Evolutionary conservation across 2,888 invertebrate genomes (phyloP), one percentile per base, ranked within the genome.

Genomic region (Pardosa pseudoannulata): DNA sequence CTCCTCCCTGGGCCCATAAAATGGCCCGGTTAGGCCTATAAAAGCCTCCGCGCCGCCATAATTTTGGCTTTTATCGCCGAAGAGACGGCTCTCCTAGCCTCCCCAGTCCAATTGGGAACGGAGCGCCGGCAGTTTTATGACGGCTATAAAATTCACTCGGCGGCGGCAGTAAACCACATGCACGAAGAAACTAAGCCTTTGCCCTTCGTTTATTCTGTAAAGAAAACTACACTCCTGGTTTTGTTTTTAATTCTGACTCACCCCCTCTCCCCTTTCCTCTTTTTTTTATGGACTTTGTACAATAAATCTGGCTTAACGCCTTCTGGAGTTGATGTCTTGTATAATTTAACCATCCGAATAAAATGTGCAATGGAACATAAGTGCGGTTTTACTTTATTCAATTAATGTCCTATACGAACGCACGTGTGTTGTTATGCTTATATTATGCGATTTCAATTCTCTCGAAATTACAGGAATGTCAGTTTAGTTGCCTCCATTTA

Each of bases 1-100:
- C 87, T 88, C 88, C 89, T 88, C 88, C 89, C 88, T 76, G 74
- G 76, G 39, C 79, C 89, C 89, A 89, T 89, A 89, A 89, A 89
- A 89, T 86, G 88, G 75, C 76, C 68, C 88, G 78, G 79, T 79
- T 81, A 88, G 88, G 86, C 87, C 89, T 88, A 89, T 89, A 89
- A 89, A 89, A 89, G 81, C 76, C 68, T 82, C 86, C 86, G 73
- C 81, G 76, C 79, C 76, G 87, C 89, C 89, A 88, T 89, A 89
- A 89, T 89, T 89, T 87, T 88, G 86, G 76, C 80, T 50, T 76
- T 68, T 73, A 80, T 73, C 70, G 70, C 29, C 41, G 72, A 64
- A 82, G 41, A 36, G 64, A 23, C 32, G 29, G 72, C 46, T 19
- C 23, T 31, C 41, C 64, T 27, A 13, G 36, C 62, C 74, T n/a